Percentiles rank a stretch among this genome's conserved stretches.
These are phyloP conservation scores for Prosapia bicincta DNA, from an alignment of 2,888 invertebrate species.

Conservation along the genomic window DNA sequence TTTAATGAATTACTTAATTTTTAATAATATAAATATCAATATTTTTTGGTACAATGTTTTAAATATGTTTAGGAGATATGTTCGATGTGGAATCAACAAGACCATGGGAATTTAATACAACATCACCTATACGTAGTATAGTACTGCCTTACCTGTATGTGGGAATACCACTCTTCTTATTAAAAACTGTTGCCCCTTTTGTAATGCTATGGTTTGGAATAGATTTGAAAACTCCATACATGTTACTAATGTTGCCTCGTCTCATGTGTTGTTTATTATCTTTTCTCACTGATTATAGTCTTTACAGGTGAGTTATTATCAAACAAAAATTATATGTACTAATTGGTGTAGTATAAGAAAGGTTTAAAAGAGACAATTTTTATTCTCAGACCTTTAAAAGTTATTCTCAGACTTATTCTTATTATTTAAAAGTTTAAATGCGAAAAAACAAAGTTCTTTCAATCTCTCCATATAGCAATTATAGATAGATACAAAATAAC, in stretches of 20 bases:
- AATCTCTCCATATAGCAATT: no score
- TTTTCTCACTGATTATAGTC: slow-evolving; percentile 73
- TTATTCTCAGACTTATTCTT: no score
- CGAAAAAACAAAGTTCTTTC: no score
- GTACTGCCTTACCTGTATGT: slow-evolving; percentile 70
- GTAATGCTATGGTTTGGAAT: slow-evolving; percentile 55
- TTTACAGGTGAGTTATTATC: slow-evolving; percentile 76
- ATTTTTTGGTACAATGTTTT: not conserved
- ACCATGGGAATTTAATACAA: slow-evolving; percentile 88
- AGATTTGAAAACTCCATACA: slow-evolving; percentile 66
- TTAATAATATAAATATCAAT: no score
- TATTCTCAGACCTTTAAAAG: no score
- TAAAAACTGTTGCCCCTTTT: slow-evolving; percentile 58
- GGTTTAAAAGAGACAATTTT: no score
- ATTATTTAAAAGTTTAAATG: no score
- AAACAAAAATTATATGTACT: no score
- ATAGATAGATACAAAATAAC: no score
- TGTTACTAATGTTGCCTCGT: slow-evolving; percentile 71
- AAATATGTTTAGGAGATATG: slow-evolving; percentile 64
- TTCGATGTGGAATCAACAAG: slow-evolving; percentile 72
- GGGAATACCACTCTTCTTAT: slow-evolving; percentile 66
- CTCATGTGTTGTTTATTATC: slow-evolving; percentile 73
- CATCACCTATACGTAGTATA: slow-evolving; percentile 80
- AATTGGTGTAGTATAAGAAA: no score
- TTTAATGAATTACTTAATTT: no score